A percentile compares a stretch with the other conserved stretches of the same genome.
Conservation (phyloP, 2,113 vertebrate genomes). For the Heptranchias perlo region DNA sequence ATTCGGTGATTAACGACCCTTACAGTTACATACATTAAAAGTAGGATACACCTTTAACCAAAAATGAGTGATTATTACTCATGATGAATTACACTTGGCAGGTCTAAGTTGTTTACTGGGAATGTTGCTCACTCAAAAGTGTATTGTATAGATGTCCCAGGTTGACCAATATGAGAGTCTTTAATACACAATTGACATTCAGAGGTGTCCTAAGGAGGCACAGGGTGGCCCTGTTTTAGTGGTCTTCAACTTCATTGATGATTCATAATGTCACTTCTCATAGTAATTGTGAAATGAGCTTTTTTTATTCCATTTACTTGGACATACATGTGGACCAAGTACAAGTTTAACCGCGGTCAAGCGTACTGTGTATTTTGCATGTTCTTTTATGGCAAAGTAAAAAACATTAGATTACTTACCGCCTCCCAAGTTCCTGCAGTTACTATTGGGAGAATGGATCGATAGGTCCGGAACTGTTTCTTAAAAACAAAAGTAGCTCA, state of each 20-base stretch:
- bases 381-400: background rate
- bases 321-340: background rate
- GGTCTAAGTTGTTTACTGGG: background rate
- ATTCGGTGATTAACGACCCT: background rate
- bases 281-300: background rate
- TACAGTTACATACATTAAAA: background rate
- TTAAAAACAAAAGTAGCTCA: constrained; percentile 33
- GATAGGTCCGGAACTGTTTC: constrained; percentile 75
- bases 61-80: background rate
- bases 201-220: background rate
- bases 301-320: background rate
- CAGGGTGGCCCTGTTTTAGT: background rate
- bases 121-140: background rate
- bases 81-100: background rate
- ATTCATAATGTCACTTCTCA: background rate
- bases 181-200: background rate
- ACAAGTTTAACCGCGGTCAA: background rate
- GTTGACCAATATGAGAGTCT: background rate
- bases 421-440: constrained; percentile 68
- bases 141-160: background rate
- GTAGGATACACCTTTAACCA: background rate
- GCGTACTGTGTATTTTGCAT: background rate
- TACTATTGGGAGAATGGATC: constrained; percentile 80
- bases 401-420: constrained; percentile 60
- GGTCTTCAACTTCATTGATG: background rate